These are phyloP conservation scores for Pteromalus puparum DNA, from an alignment of 1,140 invertebrate genomes.

Conservation along the genomic window DNA sequence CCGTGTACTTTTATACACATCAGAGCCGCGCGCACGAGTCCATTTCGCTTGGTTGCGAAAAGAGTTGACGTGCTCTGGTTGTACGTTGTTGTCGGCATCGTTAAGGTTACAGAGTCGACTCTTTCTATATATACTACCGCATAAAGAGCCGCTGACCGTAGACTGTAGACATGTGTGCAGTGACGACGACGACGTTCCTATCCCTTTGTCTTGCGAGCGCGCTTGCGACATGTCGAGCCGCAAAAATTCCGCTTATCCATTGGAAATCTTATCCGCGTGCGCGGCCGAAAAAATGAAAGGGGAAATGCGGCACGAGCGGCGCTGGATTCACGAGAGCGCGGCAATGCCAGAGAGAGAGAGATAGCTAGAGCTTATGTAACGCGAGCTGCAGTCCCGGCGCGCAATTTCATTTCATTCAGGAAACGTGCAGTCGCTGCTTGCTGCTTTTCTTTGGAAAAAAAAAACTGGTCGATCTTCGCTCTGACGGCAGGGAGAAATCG, in stretches of 20 bases:
- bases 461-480: conserved; percentile 25
- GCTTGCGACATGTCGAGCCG: conserved; percentile 6
- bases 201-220: background rate
- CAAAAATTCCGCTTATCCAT: conserved; percentile 11
- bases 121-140: too few species aligned
- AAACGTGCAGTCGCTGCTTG: background rate
- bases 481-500: background rate
- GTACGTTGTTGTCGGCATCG: background rate
- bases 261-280: conserved; percentile 13
- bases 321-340: background rate
- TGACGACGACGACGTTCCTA: background rate
- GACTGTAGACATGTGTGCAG: background rate
- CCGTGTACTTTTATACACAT: background rate
- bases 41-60: conserved; percentile 2
- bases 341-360: too few species aligned
- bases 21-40: background rate
- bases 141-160: background rate
- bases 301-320: background rate
- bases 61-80: background rate
- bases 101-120: background rate
- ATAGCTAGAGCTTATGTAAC: background rate
- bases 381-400: background rate
- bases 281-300: background rate
- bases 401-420: conserved; percentile 1
- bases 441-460: background rate